Conservation (phyloP, 2,888 invertebrate species). For the Auanema sp. region DNA sequence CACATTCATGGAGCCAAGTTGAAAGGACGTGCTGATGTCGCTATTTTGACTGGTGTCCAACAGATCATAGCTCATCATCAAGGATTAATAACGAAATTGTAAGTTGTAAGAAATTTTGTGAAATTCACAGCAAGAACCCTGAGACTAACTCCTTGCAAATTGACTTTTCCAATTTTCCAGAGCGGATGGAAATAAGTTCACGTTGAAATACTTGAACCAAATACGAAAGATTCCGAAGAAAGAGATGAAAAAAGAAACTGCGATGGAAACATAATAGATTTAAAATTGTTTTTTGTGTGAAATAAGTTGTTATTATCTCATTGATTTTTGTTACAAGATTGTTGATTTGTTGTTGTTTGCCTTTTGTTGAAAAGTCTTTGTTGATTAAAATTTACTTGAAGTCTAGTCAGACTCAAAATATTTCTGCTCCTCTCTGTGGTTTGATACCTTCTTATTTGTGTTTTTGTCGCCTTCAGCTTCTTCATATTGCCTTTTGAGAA, state of each 20-base stretch:
- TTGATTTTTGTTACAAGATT: not conserved
- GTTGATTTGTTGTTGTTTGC: conserved; percentile 5
- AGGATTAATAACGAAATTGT: conserved; percentile 37
- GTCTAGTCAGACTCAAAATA: not conserved
- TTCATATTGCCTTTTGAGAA: not conserved
- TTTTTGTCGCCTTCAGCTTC: not conserved
- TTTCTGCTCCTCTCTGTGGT: not conserved
- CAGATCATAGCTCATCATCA: conserved; percentile 47
- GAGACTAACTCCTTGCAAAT: not conserved
- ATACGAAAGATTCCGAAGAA: conserved; percentile 22
- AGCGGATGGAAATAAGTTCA: conserved; percentile 45
- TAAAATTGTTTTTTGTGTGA: conserved; percentile 3
- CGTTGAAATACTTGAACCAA: conserved; percentile 36
- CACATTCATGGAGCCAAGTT: conserved; percentile 44
- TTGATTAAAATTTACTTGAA: not conserved
- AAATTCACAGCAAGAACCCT: not conserved
- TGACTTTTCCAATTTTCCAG: conserved; percentile 25
- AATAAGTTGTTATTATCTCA: too few species aligned
- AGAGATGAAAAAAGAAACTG: not conserved
- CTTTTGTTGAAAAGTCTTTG: conserved; percentile 6
- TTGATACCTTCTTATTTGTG: not conserved
- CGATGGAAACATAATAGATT: not conserved
- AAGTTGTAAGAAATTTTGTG: too few species aligned
- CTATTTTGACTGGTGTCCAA: conserved; percentile 52
- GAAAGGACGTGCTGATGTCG: conserved; percentile 45